A percentile compares a stretch with the other conserved stretches of the same genome.
Evolutionary conservation across 2,888 invertebrate genomes (phyloP).

Genomic region (Noctua comes): DNA sequence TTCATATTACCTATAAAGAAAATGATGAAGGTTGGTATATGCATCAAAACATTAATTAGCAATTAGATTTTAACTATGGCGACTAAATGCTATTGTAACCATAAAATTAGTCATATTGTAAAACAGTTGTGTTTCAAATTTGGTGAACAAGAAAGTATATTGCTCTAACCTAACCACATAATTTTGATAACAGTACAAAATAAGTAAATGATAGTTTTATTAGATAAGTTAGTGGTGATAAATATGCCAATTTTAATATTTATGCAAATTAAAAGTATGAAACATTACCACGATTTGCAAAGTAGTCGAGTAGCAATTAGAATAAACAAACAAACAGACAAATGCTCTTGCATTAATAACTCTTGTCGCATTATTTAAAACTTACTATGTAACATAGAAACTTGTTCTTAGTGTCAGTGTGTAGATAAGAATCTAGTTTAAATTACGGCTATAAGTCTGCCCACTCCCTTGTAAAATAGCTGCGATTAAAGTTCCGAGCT

Average conservation of each 20-base stretch:
- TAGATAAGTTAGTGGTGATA: background rate
- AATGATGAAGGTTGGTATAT: background rate
- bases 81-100: too few species aligned
- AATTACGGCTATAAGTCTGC: constrained; percentile 51
- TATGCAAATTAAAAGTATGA: constrained; percentile 30
- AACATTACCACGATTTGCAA: constrained; percentile 31
- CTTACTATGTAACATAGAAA: constrained; percentile 28
- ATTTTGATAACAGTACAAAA: background rate
- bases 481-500: constrained; percentile 32
- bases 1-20: background rate
- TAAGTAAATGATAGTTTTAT: background rate
- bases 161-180: background rate
- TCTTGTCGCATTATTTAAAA: constrained; percentile 32
- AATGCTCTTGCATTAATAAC: constrained; percentile 49
- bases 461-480: constrained; percentile 29
- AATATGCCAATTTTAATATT: constrained; percentile 20
- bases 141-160: background rate
- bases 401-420: constrained; percentile 56
- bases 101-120: too few species aligned
- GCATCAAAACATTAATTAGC: background rate
- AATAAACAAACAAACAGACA: constrained; percentile 56
- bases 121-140: background rate
- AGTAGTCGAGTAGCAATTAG: constrained; percentile 35
- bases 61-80: background rate
- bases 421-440: constrained; percentile 57